A percentile compares a stretch with the other conserved stretches of the same genome.
These are phyloP conservation scores for Chionis minor DNA, from an alignment of 2,113 vertebrate genomes.

Conservation along the genomic window DNA sequence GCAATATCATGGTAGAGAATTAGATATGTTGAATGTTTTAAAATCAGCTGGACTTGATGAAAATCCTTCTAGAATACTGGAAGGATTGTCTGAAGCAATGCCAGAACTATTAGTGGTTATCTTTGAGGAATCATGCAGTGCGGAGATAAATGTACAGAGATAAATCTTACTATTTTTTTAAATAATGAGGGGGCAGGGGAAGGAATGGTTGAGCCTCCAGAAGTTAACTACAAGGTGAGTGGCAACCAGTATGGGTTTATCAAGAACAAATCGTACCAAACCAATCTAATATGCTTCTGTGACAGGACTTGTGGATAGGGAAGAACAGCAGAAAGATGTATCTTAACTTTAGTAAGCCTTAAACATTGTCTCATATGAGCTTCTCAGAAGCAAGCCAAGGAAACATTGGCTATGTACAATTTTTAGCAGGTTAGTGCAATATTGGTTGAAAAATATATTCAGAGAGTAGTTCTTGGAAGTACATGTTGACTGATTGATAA, in stretches of 20 bases:
- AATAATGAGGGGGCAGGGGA: background rate
- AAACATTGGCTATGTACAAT: background rate
- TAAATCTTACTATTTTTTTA: background rate
- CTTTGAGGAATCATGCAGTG: background rate
- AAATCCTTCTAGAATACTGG: background rate
- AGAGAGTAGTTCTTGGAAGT: background rate
- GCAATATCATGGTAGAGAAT: background rate
- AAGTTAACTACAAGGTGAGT: background rate
- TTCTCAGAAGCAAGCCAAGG: background rate
- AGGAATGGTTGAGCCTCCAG: background rate
- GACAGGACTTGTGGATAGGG: background rate
- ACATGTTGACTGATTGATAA: background rate
- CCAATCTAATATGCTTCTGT: background rate
- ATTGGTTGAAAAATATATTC: background rate
- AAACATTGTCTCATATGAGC: background rate
- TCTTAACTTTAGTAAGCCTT: background rate
- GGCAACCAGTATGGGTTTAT: background rate
- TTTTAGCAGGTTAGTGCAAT: background rate
- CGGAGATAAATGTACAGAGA: background rate
- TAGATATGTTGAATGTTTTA: background rate
- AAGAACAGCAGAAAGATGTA: background rate
- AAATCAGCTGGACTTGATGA: constrained; percentile 41
- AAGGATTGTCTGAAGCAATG: constrained; percentile 9
- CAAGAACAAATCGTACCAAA: background rate
- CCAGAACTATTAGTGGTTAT: constrained; percentile 4